Evolutionary conservation across 2,888 invertebrate genomes (phyloP), one percentile per base, ranked within the genome.

Genomic region (Chydorus sphaericus): DNA sequence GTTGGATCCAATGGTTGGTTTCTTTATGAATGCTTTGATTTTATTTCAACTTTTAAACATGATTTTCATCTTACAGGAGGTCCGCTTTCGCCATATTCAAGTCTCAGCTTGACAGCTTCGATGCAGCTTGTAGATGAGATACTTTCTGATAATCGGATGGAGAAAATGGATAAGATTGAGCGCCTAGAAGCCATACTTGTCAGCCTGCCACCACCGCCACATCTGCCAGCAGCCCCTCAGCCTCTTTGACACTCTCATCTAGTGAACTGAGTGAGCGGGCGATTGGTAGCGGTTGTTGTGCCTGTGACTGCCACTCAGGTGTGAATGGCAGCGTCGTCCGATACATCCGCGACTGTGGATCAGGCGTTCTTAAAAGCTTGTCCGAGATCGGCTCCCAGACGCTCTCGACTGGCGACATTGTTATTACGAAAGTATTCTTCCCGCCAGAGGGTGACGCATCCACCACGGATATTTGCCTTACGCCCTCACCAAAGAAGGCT

Each of bases 101-200:
- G 55, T 54, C 26, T 51, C 18, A 86, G 85, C 65, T 75, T 89
- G 58, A 86, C 87, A 4, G 88, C 89, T 70, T 88, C 87, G 1
- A 88, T 89, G 87, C 87, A 87, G 68, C 78, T 88, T 75, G 81
- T 89, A 72, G 86, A 89, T 66, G 83, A 86, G 66, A 83, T 89
- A 61, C 72, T 89, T 57, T 83, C 84, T 58, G 85, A 90, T 68
- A 79, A 79, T 60, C 80, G 80, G 61, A 86, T 90, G 79, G 88
- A 89, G 67, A 79, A 84, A 62, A 76, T 88, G 36, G 86, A 86
- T 62, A 87, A 84, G 69, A 86, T 90, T 60, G 89, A 89, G 65
- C 83, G 85, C 64, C 73, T 91, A 49, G 90, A 90, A 71, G 85
- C 86, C 49, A 85, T 90, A 63, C 71, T 89, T 59, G n/a, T n/a